These are phyloP conservation scores for Drosophila tripunctata DNA, from an alignment of 2,888 invertebrate species.

Conservation along the genomic window DNA sequence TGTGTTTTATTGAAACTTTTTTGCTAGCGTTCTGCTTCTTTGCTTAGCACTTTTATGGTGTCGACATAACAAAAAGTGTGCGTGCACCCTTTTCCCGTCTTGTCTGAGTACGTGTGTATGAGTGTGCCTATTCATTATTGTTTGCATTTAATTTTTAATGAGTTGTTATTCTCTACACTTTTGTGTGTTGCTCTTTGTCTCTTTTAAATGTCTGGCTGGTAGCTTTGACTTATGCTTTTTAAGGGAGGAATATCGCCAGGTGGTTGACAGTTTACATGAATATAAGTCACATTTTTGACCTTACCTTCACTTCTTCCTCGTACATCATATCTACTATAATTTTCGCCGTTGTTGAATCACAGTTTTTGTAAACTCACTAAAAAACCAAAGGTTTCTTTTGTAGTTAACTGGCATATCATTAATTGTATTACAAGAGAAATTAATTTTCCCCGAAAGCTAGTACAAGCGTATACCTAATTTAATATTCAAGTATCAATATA, in stretches of 20 bases:
- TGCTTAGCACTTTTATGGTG: constrained; percentile 58
- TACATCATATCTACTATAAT: constrained; percentile 63
- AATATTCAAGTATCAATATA: no score
- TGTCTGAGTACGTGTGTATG: constrained; percentile 8
- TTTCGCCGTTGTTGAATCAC: background rate
- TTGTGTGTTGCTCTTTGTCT: constrained; percentile 40
- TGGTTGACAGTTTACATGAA: background rate
- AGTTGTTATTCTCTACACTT: constrained; percentile 67
- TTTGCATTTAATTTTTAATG: constrained; percentile 68
- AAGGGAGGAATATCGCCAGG: background rate
- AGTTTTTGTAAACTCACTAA: no score
- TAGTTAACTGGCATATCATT: no score
- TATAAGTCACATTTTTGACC: no score
- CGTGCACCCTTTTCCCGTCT: constrained; percentile 6
- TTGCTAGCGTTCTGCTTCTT: constrained; percentile 69
- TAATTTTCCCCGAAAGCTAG: no score
- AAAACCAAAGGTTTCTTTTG: no score
- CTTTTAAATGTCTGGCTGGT: constrained; percentile 40
- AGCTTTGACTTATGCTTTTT: constrained; percentile 18
- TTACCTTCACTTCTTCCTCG: no score
- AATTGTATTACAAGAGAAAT: no score
- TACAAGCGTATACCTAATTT: no score
- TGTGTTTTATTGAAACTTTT: constrained; percentile 70
- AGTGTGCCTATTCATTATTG: constrained; percentile 30
- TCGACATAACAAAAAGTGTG: constrained; percentile 29